Conservation (phyloP, 2,888 invertebrate genomes). For the Drosophila quinaria region DNA sequence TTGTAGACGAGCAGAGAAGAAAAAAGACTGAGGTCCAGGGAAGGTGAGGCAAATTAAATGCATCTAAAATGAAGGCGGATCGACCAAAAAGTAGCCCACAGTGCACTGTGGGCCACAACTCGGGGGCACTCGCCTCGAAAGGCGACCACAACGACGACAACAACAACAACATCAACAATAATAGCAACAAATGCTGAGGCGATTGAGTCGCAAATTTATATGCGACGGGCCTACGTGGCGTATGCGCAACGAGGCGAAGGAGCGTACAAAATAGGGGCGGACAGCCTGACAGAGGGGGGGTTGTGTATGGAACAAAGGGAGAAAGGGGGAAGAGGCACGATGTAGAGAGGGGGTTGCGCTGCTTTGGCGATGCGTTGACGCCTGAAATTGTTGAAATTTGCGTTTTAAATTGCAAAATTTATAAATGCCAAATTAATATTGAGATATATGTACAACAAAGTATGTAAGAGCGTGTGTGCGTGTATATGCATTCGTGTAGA, state of each 20-base stretch:
- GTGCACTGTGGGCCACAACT: slow-evolving; percentile 56
- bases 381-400: slow-evolving; percentile 77
- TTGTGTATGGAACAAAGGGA: too few species aligned
- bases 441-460: slow-evolving; percentile 48
- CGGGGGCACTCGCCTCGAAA: slow-evolving; percentile 59
- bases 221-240: slow-evolving; percentile 59
- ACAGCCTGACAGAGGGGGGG: slow-evolving; percentile 1
- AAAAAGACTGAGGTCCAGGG: slow-evolving; percentile 18
- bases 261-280: slow-evolving; percentile 26
- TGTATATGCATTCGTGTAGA: neutral
- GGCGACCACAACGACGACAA: slow-evolving; percentile 35
- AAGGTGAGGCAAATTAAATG: slow-evolving; percentile 66
- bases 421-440: slow-evolving; percentile 75
- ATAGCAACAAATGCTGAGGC: slow-evolving; percentile 40
- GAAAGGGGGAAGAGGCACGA: neutral
- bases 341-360: slow-evolving; percentile 37
- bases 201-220: slow-evolving; percentile 79
- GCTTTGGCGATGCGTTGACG: slow-evolving; percentile 71
- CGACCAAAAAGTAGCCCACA: slow-evolving; percentile 62
- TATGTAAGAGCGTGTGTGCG: neutral
- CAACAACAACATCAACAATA: slow-evolving; percentile 20
- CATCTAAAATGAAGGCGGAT: slow-evolving; percentile 70
- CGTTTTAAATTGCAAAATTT: slow-evolving; percentile 66
- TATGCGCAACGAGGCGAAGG: slow-evolving; percentile 62
- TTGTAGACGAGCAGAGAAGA: slow-evolving; percentile 13